Conservation (phyloP, 1,140 invertebrate genomes). For the Bombus pyrosoma region DNA sequence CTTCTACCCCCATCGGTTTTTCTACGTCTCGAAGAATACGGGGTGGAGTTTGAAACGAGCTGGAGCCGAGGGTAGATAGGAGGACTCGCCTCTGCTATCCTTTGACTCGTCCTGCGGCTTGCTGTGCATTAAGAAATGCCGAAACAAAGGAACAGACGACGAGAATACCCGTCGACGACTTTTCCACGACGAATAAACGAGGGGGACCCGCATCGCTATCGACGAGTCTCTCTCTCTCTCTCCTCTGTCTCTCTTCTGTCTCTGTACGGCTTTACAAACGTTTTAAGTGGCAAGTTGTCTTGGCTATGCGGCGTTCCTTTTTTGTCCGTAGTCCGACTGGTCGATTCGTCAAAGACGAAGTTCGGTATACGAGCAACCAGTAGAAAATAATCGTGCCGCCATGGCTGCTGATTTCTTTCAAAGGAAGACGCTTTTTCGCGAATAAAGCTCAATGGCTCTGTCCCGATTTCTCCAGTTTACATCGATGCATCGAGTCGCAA, state of each 20-base stretch:
- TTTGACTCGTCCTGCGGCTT: slow-evolving; percentile 51
- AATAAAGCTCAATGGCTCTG: neutral
- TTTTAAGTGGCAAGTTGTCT: slow-evolving; percentile 79
- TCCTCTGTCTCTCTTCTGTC: slow-evolving; percentile 42
- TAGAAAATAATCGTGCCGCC: slow-evolving; percentile 48
- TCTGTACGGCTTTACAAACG: slow-evolving; percentile 56
- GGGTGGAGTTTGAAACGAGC: neutral
- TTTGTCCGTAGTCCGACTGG: slow-evolving; percentile 47
- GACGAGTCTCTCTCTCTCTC: slow-evolving; percentile 45
- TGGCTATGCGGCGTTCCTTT: slow-evolving; percentile 5
- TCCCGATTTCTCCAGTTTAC: neutral
- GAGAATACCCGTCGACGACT: slow-evolving; percentile 66
- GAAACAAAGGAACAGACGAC: slow-evolving; percentile 74
- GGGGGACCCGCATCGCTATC: slow-evolving; percentile 47
- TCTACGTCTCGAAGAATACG: neutral
- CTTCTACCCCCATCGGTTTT: slow-evolving; percentile 17
- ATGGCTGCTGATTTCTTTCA: slow-evolving; percentile 36
- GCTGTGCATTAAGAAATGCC: slow-evolving; percentile 77
- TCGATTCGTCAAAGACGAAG: slow-evolving; percentile 74
- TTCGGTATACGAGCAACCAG: slow-evolving; percentile 40
- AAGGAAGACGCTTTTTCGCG: slow-evolving; percentile 33
- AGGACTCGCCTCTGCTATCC: slow-evolving; percentile 28
- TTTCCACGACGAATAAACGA: slow-evolving; percentile 73
- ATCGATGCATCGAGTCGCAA: slow-evolving; percentile 2
- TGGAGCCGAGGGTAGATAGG: neutral